Evolutionary conservation across 1,140 invertebrate species (phyloP), one percentile per base, ranked within the genome.

Genomic region (Ips typographus): DNA sequence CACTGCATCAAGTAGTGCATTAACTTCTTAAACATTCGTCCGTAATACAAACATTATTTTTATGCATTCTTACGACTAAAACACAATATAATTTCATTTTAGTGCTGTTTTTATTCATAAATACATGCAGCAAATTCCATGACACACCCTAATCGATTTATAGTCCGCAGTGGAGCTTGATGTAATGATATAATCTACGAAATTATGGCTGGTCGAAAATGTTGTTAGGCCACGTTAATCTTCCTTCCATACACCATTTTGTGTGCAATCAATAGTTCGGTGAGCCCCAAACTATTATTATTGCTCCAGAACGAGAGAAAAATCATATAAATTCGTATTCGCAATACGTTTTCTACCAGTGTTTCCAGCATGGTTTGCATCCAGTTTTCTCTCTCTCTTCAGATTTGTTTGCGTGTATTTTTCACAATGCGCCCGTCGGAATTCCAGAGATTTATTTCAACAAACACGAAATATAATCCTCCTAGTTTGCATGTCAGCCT

Each of bases 161-260:
- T 49, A 49, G 44, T 49, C 44, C 44, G 44, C 44, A 49, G 7
- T 49, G 44, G 44, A 49, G 22, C 22, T 49, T 49, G 44, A 49
- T 49, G 44, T 49, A 49, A 49, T 49, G 44, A 49, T 49, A 49
- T 49, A 49, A 49, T 49, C 44, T 49, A 49, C 6, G 6, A 49
- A 49, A 49, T 49, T 49, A 49, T 22, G 22, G 22, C 22, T 22
- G 22, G 22, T 22, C 22, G 22, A 22, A 22, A 22, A 22, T 22
- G 22, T 22, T 22, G 22, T 22, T 22, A 22, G 22, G 22, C 22
- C 22, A 22, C 22, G 22, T 22, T 22, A 22, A 22, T 22, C 22
- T 22, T 22, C 22, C 22, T 22, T 22, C 22, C 22, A 22, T 22
- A 22, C 22, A 22, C 22, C 22, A 22, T 22, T 22, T 22, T 22